Conservation (phyloP, 2,113 vertebrate species). For the Channa maculata region DNA sequence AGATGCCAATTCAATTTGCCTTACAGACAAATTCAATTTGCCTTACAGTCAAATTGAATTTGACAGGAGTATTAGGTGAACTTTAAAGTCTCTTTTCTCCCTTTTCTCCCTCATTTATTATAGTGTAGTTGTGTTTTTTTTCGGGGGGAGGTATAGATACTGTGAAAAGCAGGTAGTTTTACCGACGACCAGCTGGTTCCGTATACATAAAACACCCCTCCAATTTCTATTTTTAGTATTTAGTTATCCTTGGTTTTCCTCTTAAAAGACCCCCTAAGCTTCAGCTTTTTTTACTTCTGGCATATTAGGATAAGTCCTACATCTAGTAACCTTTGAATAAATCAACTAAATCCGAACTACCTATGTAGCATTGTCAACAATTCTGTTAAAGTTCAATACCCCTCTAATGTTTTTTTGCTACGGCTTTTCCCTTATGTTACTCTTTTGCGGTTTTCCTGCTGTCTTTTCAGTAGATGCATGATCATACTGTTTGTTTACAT, state of each 20-base stretch:
- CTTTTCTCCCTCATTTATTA: too few species aligned
- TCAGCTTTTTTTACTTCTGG: not conserved
- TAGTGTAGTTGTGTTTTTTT: too few species aligned
- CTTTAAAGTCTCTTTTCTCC: too few species aligned
- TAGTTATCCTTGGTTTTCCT: not conserved
- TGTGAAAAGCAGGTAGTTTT: too few species aligned
- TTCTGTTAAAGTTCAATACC: not conserved
- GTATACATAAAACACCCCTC: too few species aligned
- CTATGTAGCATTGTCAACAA: not conserved
- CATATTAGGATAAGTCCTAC: not conserved
- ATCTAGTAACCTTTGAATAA: not conserved
- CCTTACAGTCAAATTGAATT: too few species aligned
- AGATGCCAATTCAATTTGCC: too few species aligned
- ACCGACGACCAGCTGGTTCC: too few species aligned
- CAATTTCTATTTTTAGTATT: too few species aligned
- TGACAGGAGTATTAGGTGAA: too few species aligned
- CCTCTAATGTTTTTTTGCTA: conserved; percentile 10
- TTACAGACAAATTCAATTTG: too few species aligned
- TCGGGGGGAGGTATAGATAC: too few species aligned
- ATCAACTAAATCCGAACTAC: not conserved
- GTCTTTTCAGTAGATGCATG: conserved; percentile 13
- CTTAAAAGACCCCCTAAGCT: not conserved
- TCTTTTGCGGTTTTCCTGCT: not conserved
- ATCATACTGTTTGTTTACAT: conserved; percentile 40
- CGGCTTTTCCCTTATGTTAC: not conserved